phyloP scores from a whole-genome alignment of 2,888 invertebrate genomes.

The Hypsopygia costalis region DNA sequence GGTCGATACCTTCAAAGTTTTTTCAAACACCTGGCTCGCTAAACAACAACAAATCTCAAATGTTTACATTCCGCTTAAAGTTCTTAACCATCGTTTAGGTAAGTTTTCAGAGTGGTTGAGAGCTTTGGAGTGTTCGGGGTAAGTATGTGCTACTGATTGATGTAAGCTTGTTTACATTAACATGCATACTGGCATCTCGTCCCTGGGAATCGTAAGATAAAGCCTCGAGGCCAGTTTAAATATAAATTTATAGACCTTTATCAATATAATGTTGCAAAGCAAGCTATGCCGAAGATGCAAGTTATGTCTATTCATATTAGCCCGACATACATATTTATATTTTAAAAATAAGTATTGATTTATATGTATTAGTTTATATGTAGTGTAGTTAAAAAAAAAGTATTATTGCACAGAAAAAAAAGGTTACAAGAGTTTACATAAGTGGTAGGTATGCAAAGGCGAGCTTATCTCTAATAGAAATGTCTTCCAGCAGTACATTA shows the following conservation, averaged over 20 bases:
- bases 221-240: slow-evolving; percentile 14
- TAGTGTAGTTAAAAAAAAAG: too few relatives aligned
- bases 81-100: slow-evolving; percentile 26
- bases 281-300: slow-evolving; percentile 7
- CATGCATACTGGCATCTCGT: slow-evolving; percentile 6
- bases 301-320: slow-evolving; percentile 8
- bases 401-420: too few relatives aligned
- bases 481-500: too few relatives aligned
- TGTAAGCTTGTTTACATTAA: slow-evolving; percentile 14
- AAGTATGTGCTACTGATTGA: slow-evolving; percentile 16
- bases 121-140: slow-evolving; percentile 25
- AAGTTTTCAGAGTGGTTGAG: slow-evolving; percentile 30
- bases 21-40: slow-evolving; percentile 18
- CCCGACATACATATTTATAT: neutral
- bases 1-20: neutral
- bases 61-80: slow-evolving; percentile 32
- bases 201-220: slow-evolving; percentile 10
- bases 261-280: slow-evolving; percentile 8
- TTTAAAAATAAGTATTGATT: too few relatives aligned
- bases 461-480: too few relatives aligned
- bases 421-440: too few relatives aligned
- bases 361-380: too few relatives aligned
- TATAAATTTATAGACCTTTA: slow-evolving; percentile 17
- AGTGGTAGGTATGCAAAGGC: too few relatives aligned
- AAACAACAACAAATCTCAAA: slow-evolving; percentile 22